phyloP scores from a whole-genome alignment of 2,113 vertebrate species.

The Siniperca chuatsi region DNA sequence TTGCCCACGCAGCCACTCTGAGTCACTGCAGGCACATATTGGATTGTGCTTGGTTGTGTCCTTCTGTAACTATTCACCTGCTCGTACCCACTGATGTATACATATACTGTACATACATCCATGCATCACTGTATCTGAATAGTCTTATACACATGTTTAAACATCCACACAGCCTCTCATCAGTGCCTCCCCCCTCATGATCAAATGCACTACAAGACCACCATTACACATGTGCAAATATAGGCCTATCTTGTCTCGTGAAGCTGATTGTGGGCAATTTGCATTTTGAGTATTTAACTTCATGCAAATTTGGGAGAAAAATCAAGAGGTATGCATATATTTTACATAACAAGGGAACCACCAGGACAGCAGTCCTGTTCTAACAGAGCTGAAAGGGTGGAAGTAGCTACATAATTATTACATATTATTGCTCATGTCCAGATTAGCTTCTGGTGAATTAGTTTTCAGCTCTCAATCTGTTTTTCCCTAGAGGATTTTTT shows the following conservation, averaged over 20 bases:
- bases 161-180: constrained; percentile 23
- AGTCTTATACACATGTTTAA: not conserved
- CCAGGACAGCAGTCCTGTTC: constrained; percentile 6
- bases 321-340: constrained; percentile 30
- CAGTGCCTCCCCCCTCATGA: not conserved
- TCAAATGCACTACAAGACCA: not conserved
- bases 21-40: constrained; percentile 40
- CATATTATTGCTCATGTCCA: constrained; percentile 3
- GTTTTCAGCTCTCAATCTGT: not conserved
- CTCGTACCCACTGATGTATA: not conserved
- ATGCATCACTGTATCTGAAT: not conserved
- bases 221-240: constrained; percentile 4
- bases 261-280: constrained; percentile 54
- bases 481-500: not conserved
- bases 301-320: constrained; percentile 43
- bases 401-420: constrained; percentile 30
- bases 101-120: too few relatives aligned
- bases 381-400: constrained; percentile 6
- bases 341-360: constrained; percentile 32
- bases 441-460: not conserved
- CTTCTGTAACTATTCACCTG: constrained; percentile 19
- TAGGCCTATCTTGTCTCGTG: not conserved
- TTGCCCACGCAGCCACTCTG: constrained; percentile 61
- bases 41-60: constrained; percentile 27
- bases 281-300: constrained; percentile 41